These are phyloP conservation scores for Perognathus longimembris DNA, from an alignment of 2,113 vertebrate species.

Conservation along the genomic window DNA sequence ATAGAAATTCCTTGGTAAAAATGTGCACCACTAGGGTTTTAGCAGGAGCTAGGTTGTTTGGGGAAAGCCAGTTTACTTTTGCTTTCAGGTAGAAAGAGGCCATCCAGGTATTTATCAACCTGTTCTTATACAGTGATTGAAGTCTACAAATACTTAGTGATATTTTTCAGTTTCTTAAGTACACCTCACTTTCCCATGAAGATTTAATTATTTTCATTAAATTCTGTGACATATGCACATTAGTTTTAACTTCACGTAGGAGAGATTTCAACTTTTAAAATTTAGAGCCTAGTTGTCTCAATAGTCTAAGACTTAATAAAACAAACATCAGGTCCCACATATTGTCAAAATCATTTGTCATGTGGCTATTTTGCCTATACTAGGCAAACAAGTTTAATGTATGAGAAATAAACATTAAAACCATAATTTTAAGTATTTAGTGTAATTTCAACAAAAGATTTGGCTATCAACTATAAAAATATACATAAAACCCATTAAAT, in stretches of 20 bases:
- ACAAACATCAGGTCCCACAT: background rate
- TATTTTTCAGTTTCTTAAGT: background rate
- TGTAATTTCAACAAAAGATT: background rate
- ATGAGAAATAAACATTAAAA: conserved; percentile 23
- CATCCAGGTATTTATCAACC: background rate
- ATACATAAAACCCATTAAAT: background rate
- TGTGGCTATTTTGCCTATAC: background rate
- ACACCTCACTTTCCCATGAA: no score
- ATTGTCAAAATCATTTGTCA: background rate
- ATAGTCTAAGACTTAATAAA: background rate
- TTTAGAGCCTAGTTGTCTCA: conserved; percentile 21
- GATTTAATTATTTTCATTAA: background rate
- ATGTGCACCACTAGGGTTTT: background rate
- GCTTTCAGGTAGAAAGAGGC: background rate
- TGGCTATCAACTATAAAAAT: background rate
- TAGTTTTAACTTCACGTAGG: background rate
- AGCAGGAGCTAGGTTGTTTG: background rate
- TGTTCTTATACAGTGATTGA: background rate
- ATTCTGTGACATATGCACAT: background rate
- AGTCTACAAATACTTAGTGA: background rate
- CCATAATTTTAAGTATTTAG: conserved; percentile 5
- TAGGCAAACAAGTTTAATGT: background rate
- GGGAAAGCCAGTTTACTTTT: background rate
- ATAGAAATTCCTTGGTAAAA: background rate
- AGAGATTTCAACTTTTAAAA: conserved; percentile 20